Base-by-base conservation (phyloP, 2,888 invertebrate genomes). In the Synanthedon andrenaeformis region DNA sequence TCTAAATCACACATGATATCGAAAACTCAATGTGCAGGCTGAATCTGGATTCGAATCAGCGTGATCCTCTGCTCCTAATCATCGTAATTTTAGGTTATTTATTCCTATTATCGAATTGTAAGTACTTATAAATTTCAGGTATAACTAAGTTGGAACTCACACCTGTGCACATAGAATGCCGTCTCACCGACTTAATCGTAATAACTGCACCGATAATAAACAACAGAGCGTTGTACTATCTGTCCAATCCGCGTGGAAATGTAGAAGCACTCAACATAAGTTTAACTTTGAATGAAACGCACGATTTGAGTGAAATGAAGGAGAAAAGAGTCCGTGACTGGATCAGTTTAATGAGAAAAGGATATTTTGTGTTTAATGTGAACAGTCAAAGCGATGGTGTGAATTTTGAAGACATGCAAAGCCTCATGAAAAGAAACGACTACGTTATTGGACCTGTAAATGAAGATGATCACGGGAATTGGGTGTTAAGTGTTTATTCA, bases 391-490 rank as follows among this genome's bases (percentile, higher is more conserved):
- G 42, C n/a, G 0, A 49, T n/a, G 3, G 49, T 14, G 0, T 55
- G 66, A 52, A 57, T 2, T 62, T 72, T 17, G 60, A 55, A 8
- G 54, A 63, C 0, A 56, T 63, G 28, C 59, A 59, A 14, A 56
- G 41, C 3, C 14, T 53, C 3, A 62, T 79, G 62, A 60, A 61
- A 17, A 52, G 54, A 0, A 72, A 77, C 55, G 79, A 83, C 4
- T 74, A 80, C 56, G 60, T 72, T 52, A 66, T 86, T 2, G 86
- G 86, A 2, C 86, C 86, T 1, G 45, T 86, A 6, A 17, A 35
- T 4, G 64, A 66, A 3, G 69, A 72, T 0, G 78, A 85, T 45
- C 70, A 80, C 52, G 86, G 86, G 0, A 87, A 87, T 55, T 87
- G 86, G 86, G 70, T 82, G 42, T 54, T 86, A 0, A 82, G 81